Evolutionary conservation across 2,797 vertebrate species (phyloP), one percentile per base, ranked within the genome.

Genomic region (Phylloscopus collybita): DNA sequence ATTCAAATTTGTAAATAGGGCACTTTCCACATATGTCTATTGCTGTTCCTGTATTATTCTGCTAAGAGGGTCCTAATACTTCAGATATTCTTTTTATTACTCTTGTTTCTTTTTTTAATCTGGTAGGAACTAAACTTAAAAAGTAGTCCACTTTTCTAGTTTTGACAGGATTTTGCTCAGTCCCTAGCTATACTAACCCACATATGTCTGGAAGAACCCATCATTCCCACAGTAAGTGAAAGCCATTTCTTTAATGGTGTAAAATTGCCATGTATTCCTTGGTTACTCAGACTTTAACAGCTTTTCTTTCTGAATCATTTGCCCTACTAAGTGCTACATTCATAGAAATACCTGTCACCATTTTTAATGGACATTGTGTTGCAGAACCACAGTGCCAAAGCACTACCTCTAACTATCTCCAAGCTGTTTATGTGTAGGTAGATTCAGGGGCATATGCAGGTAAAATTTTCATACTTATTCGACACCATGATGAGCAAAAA

Each of bases 291-390:
- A 56, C 10, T 29, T 85, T 80, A 88, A 81, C 47, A 90, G 53
- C 13, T 92, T 92, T 92, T 60, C 38, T 51, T 90, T 72, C 80
- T 81, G 36, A 92, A 86, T 62, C 32, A 56, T 73, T 93, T 88
- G 53, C 29, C 59, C 25, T 72, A 3, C 61, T 53, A 78, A 75
- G 18, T 81, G 44, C 40, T 49, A n/a, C 22, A 36, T 40, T 65
- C 34, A 40, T 36, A 70, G 80, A 59, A 80, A 80, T 53, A 66
- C 30, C 30, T 74, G 80, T 79, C 82, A 73, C 29, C 4, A 3
- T 50, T 78, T 17, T 45, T 80, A 69, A 67, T 49, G 47, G 60
- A 29, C 32, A 38, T 4, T 70, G 13, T 66, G 27, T 27, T 75
- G 25, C 90, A 95, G 66, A 81, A 29, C 25, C 38, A 65, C 22